A percentile compares a stretch with the other conserved stretches of the same genome.
Evolutionary conservation across 2,888 invertebrate species (phyloP).

Genomic region (Diaprepes abbreviatus): DNA sequence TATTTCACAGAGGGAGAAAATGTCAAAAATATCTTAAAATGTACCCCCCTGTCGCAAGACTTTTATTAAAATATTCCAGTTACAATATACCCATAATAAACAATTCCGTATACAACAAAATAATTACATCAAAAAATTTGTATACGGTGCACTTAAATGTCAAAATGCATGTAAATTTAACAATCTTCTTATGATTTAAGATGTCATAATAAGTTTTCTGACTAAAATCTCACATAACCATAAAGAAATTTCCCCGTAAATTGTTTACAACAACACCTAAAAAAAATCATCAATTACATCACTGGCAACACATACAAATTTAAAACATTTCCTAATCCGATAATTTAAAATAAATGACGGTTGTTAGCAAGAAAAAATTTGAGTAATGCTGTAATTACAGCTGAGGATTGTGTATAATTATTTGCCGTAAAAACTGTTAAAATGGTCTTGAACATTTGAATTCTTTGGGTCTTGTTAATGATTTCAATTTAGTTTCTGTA

Average conservation of each 20-base stretch:
- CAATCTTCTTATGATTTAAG: too few relatives aligned
- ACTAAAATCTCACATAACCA: too few relatives aligned
- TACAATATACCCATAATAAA: too few relatives aligned
- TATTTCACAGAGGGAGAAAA: too few relatives aligned
- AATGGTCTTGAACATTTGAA: neutral
- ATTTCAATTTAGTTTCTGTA: neutral
- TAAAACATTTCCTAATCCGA: conserved; percentile 23
- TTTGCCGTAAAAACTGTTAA: neutral
- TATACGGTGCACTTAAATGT: too few relatives aligned
- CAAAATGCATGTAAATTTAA: too few relatives aligned
- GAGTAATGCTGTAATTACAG: conserved; percentile 27
- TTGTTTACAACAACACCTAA: neutral
- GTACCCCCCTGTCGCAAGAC: too few relatives aligned
- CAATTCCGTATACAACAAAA: too few relatives aligned
- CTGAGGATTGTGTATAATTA: conserved; percentile 22
- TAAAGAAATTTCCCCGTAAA: neutral
- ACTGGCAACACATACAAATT: neutral
- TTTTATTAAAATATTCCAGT: too few relatives aligned
- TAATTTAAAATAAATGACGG: conserved; percentile 18
- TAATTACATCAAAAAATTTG: too few relatives aligned
- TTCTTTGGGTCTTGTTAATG: neutral
- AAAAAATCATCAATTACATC: neutral
- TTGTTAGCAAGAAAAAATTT: conserved; percentile 23
- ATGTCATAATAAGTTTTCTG: too few relatives aligned
- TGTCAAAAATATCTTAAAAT: too few relatives aligned